Evolutionary conservation across 1,140 invertebrate genomes (phyloP).

Genomic region (Lamellibrachia luymesi): DNA sequence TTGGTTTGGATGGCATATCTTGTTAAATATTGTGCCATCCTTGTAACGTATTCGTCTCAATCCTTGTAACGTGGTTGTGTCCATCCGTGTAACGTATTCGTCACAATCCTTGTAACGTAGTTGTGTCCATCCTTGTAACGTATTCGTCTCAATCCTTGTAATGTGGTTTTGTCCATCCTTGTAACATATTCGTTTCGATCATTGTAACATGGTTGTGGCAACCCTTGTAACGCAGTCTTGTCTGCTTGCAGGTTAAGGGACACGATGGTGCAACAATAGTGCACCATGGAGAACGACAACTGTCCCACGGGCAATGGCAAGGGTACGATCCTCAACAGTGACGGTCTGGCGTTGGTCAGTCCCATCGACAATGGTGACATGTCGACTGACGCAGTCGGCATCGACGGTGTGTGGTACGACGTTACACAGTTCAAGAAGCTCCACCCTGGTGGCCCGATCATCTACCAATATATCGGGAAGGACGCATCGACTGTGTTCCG

Average conservation of each 20-base stretch:
- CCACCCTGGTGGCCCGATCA: conserved; percentile 26
- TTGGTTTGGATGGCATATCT: no score
- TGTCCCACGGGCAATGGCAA: neutral
- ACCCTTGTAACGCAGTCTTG: neutral
- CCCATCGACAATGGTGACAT: neutral
- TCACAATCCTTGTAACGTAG: no score
- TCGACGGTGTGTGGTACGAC: conserved; percentile 29
- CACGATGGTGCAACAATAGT: neutral
- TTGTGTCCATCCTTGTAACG: no score
- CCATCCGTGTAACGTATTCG: no score
- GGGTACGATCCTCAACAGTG: neutral
- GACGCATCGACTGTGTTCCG: conserved; percentile 28
- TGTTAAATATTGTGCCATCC: no score
- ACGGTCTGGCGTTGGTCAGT: neutral
- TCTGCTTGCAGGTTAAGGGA: neutral
- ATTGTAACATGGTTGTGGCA: no score
- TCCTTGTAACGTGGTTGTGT: no score
- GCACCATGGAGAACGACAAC: neutral
- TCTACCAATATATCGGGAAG: conserved; percentile 28
- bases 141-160: no score
- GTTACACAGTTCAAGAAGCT: conserved; percentile 26
- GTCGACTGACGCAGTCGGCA: conserved; percentile 12
- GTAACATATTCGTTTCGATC: no score
- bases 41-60: no score
- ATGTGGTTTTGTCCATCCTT: no score